Percentiles rank a stretch among this genome's conserved stretches.
Evolutionary conservation across 1,140 invertebrate genomes (phyloP).

Genomic region (Heliconius hewitsoni): DNA sequence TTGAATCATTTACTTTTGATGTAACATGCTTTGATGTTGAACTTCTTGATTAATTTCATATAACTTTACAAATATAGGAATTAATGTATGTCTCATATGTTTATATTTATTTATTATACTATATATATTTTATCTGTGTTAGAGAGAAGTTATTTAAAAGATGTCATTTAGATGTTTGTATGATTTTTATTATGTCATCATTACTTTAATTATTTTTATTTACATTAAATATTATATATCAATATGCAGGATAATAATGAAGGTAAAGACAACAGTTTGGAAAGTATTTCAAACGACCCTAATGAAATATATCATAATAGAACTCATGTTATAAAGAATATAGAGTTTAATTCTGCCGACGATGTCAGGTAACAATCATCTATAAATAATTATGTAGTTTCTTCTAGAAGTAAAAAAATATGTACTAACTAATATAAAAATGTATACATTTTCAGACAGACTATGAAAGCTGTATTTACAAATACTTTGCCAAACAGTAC

Average conservation of each 20-base stretch:
- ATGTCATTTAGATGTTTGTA: neutral
- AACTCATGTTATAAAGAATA: constrained; percentile 44
- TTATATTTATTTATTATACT: too few relatives aligned
- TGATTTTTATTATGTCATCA: constrained; percentile 4
- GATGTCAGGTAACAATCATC: constrained; percentile 48
- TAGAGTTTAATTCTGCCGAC: constrained; percentile 61
- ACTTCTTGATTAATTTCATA: constrained; percentile 30
- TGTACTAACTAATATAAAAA: too few relatives aligned
- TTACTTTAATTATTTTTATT: neutral
- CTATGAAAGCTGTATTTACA: constrained; percentile 42
- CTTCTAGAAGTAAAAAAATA: too few relatives aligned
- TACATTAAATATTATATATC: neutral
- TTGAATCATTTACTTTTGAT: constrained; percentile 52
- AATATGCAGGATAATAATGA: neutral
- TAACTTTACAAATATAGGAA: neutral
- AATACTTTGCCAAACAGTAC: neutral
- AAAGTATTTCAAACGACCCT: neutral
- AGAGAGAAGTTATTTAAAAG: neutral
- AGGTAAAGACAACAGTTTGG: neutral
- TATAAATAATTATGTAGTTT: too few relatives aligned
- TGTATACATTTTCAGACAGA: constrained; percentile 43
- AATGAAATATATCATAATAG: constrained; percentile 37
- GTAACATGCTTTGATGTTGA: constrained; percentile 20
- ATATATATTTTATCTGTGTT: neutral
- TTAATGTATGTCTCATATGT: too few relatives aligned